phyloP scores from a whole-genome alignment of 2,888 invertebrate species.

The Hoplodrina blanda region DNA sequence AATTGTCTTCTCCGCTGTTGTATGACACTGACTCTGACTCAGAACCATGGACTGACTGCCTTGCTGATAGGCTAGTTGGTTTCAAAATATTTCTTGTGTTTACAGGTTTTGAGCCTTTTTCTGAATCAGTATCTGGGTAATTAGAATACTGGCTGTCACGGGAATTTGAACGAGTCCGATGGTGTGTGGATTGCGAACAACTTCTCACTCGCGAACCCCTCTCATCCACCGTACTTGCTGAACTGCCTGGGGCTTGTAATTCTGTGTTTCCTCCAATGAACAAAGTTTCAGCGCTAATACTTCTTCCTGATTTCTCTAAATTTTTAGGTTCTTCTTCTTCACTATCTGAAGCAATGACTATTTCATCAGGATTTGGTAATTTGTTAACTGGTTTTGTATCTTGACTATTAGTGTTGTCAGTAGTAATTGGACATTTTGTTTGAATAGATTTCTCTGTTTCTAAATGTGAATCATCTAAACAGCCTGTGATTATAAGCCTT shows the following conservation, averaged over 20 bases:
- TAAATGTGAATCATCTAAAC: slow-evolving; percentile 83
- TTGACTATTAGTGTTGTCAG: slow-evolving; percentile 19
- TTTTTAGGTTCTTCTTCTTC: slow-evolving; percentile 77
- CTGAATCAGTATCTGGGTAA: slow-evolving; percentile 80
- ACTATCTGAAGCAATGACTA: slow-evolving; percentile 78
- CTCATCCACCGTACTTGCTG: slow-evolving; percentile 72
- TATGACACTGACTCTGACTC: slow-evolving; percentile 85
- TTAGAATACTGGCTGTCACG: slow-evolving; percentile 80
- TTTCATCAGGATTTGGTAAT: slow-evolving; percentile 85
- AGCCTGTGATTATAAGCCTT: slow-evolving; percentile 81
- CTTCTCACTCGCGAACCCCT: slow-evolving; percentile 72
- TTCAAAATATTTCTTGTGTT: slow-evolving; percentile 58
- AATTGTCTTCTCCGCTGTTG: slow-evolving; percentile 84
- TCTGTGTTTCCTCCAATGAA: slow-evolving; percentile 73
- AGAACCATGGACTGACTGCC: slow-evolving; percentile 73
- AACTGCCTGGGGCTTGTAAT: slow-evolving; percentile 66
- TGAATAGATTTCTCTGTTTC: slow-evolving; percentile 57
- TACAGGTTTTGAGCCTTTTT: slow-evolving; percentile 66
- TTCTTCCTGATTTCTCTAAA: slow-evolving; percentile 67
- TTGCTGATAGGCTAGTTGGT: slow-evolving; percentile 55
- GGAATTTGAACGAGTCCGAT: slow-evolving; percentile 79
- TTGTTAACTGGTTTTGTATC: slow-evolving; percentile 64
- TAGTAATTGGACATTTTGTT: slow-evolving; percentile 12
- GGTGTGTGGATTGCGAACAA: slow-evolving; percentile 74
- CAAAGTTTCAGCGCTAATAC: slow-evolving; percentile 83